These are phyloP conservation scores for Acleris laterana DNA, from an alignment of 2,888 invertebrate species.

Conservation along the genomic window DNA sequence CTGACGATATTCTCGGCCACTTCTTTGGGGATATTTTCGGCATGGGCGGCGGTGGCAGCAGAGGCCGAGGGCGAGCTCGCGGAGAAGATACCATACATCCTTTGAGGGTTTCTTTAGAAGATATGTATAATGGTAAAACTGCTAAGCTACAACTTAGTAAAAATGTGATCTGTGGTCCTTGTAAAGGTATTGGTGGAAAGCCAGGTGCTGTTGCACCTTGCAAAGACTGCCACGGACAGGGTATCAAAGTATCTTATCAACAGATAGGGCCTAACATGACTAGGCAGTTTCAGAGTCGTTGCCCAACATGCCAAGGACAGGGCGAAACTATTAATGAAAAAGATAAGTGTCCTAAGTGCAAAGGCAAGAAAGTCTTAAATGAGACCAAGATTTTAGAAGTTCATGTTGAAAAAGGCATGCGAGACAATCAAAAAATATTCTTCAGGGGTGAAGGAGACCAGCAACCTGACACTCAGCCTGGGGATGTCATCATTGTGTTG, in stretches of 20 bases:
- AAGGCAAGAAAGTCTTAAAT: constrained; percentile 92
- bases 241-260: constrained; percentile 89
- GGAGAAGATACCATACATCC: constrained; percentile 94
- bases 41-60: constrained; percentile 83
- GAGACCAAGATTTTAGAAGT: constrained; percentile 94
- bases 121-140: constrained; percentile 95
- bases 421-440: constrained; percentile 92
- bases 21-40: constrained; percentile 86
- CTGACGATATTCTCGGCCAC: constrained; percentile 88
- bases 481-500: constrained; percentile 94
- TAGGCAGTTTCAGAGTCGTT: constrained; percentile 85
- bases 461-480: constrained; percentile 92
- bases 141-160: constrained; percentile 92
- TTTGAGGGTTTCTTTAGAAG: constrained; percentile 93
- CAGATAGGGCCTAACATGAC: constrained; percentile 88
- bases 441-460: constrained; percentile 96
- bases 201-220: constrained; percentile 88
- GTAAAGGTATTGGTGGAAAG: constrained; percentile 91
- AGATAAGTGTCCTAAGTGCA: constrained; percentile 92
- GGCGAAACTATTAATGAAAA: constrained; percentile 91
- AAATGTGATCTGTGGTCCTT: constrained; percentile 91
- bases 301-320: constrained; percentile 86
- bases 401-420: constrained; percentile 95
- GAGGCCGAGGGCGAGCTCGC: constrained; percentile 83
- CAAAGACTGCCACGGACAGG: constrained; percentile 90